Base-by-base conservation (phyloP, 2,113 vertebrate species). In the Anas platyrhynchos region DNA sequence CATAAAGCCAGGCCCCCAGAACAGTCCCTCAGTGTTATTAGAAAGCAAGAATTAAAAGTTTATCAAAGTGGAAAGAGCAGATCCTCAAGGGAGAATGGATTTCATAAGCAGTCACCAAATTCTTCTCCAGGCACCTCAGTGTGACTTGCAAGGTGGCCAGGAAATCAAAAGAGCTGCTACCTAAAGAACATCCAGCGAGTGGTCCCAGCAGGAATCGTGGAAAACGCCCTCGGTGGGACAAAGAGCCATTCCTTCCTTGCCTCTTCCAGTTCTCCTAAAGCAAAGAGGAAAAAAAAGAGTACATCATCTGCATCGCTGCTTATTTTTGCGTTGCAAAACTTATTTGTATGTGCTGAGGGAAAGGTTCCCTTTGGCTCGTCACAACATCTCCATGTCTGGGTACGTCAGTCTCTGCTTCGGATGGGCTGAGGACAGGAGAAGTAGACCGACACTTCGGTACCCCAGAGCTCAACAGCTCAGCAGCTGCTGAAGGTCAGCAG, bases 21-120 rank as follows among this genome's bases (percentile, higher is more conserved):
- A 87, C 84, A 55, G 81, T 68, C 66, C 73, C 74, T 90, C 12
- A 1, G 54, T 61, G 31, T 78, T 83, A 85, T 54, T 86, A 48
- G 71, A 91, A 91, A 83, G 79, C 76, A 52, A 55, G 94, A 94
- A 94, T 95, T 93, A 92, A 43, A 94, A 92, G 94, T 97, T 96
- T 94, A 96, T 97, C 93, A 91, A 94, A 92, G 91, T 17, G n/a
- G 91, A 90, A 96, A 94, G 93, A 97, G 89, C 86, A 95, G 95
- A 92, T 96, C 89, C 93, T 95, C 74, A 46, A 88, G 88, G 94
- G 93, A 96, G 87, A 86, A 82, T 31, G 89, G 87, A 82, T 96
- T 95, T 92, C 92, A 87, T 55, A 78, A 87, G 85, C 92, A 94
- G 92, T 86, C 89, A 80, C 83, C 89, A 97, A 90, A 89, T 85